Percentiles rank a stretch among this genome's conserved stretches.
phyloP scores from a whole-genome alignment of 1,140 invertebrate species.

The Camponotus floridanus region DNA sequence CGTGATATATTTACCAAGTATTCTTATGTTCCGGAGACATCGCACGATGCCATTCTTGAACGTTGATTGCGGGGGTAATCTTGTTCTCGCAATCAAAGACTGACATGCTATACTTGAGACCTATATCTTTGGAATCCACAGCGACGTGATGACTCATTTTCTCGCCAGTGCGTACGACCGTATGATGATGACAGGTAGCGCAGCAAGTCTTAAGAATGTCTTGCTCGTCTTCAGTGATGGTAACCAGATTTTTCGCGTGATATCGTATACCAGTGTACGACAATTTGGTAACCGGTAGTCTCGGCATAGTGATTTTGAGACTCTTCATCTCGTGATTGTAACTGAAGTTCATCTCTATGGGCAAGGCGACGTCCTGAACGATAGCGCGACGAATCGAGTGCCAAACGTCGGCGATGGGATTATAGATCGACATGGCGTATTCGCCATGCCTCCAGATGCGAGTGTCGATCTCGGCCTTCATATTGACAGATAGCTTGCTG shows the following conservation, averaged over 20 bases:
- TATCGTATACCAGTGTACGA: slow-evolving; percentile 75
- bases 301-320: slow-evolving; percentile 77
- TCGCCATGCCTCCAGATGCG: slow-evolving; percentile 76
- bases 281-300: slow-evolving; percentile 73
- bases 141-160: slow-evolving; percentile 69
- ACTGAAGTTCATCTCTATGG: slow-evolving; percentile 75
- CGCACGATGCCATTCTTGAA: slow-evolving; percentile 57
- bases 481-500: slow-evolving; percentile 17
- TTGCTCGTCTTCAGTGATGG: slow-evolving; percentile 76
- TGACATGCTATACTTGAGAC: slow-evolving; percentile 71
- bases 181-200: slow-evolving; percentile 74
- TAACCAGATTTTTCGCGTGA: slow-evolving; percentile 76
- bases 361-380: slow-evolving; percentile 74
- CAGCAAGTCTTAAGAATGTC: slow-evolving; percentile 77
- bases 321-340: slow-evolving; percentile 74
- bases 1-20: slow-evolving; percentile 51
- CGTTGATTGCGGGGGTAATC: slow-evolving; percentile 52
- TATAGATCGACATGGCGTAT: slow-evolving; percentile 81
- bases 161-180: slow-evolving; percentile 73
- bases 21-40: slow-evolving; percentile 64
- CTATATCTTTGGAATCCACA: slow-evolving; percentile 76
- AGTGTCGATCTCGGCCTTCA: slow-evolving; percentile 64
- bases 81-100: slow-evolving; percentile 81
- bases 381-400: slow-evolving; percentile 79
- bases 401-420: slow-evolving; percentile 81